Conservation (phyloP, 2,797 vertebrate genomes). For the Acrossocheilus wenchowensis region DNA sequence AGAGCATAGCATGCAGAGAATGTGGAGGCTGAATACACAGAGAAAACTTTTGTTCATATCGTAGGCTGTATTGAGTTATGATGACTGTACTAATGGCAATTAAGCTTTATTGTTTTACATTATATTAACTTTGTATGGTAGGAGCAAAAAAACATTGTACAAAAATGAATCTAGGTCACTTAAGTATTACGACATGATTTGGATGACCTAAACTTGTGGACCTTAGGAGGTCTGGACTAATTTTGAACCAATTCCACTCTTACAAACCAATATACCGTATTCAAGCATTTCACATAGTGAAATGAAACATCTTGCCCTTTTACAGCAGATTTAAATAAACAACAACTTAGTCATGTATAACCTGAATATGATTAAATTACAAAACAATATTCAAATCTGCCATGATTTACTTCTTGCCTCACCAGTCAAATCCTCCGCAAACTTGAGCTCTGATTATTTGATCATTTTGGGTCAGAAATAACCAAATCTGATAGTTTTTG, state of each 20-base stretch:
- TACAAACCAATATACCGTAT: neutral
- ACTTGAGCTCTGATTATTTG: neutral
- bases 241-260: too few relatives aligned
- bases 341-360: neutral
- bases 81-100: neutral
- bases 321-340: neutral
- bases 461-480: neutral
- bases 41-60: neutral
- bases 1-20: neutral
- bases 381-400: neutral
- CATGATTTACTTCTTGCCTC: neutral
- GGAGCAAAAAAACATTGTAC: neutral
- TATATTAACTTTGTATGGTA: neutral
- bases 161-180: neutral
- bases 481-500: too few relatives aligned
- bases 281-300: neutral
- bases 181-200: too few relatives aligned
- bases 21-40: neutral
- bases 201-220: too few relatives aligned
- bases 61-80: neutral
- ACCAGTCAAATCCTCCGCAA: neutral
- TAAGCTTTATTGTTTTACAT: neutral
- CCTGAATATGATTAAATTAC: neutral
- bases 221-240: too few relatives aligned
- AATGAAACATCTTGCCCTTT: neutral